Percentiles rank a stretch among this genome's conserved stretches.
phyloP scores from a whole-genome alignment of 2,113 vertebrate species.

The Halcyon senegalensis region DNA sequence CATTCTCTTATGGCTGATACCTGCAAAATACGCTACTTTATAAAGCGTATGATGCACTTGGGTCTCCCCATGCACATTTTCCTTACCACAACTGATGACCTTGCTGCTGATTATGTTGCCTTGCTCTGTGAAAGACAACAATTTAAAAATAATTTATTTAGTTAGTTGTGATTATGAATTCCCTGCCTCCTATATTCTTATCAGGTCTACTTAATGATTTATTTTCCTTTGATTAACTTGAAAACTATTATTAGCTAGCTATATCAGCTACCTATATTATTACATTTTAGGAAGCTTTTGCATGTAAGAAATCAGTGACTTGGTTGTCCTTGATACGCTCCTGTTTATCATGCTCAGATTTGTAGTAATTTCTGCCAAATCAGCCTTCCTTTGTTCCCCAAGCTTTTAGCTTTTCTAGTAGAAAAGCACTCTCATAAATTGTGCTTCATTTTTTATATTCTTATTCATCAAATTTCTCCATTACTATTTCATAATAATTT shows the following conservation, averaged over 20 bases:
- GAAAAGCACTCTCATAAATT: background rate
- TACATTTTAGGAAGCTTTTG: background rate
- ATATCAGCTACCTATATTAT: background rate
- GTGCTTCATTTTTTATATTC: background rate
- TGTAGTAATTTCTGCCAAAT: background rate
- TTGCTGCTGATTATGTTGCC: background rate
- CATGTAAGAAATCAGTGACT: background rate
- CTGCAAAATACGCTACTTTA: background rate
- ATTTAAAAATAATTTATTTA: background rate
- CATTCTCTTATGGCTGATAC: background rate
- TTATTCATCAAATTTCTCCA: background rate
- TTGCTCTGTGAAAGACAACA: background rate
- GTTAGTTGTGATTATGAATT: background rate
- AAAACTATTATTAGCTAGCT: background rate
- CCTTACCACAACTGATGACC: background rate
- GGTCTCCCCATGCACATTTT: background rate
- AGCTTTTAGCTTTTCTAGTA: background rate
- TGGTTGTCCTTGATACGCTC: background rate
- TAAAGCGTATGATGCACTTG: background rate
- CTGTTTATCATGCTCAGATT: constrained; percentile 2
- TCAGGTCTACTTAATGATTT: background rate
- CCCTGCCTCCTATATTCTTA: background rate
- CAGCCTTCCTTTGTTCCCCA: background rate
- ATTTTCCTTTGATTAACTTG: background rate
- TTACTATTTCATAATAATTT: constrained; percentile 18